These are phyloP conservation scores for Drosophila gunungcola DNA, from an alignment of 1,140 invertebrate genomes.

Conservation along the genomic window DNA sequence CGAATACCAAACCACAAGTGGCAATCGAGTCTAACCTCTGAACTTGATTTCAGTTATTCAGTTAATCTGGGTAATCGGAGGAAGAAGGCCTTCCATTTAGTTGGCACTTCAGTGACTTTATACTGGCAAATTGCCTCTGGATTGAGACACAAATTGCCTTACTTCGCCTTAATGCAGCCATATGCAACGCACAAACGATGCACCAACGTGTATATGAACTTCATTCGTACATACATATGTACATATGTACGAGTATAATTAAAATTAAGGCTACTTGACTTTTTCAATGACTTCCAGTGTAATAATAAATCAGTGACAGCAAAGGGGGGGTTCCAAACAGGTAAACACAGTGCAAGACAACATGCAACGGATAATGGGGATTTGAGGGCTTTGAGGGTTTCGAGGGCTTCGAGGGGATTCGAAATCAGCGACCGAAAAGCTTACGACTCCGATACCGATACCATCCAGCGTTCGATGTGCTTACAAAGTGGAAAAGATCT, in stretches of 20 bases:
- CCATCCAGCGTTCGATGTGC: constrained; percentile 19
- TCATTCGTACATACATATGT: neutral
- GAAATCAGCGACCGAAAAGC: constrained; percentile 54
- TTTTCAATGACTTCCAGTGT: constrained; percentile 80
- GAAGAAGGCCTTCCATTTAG: constrained; percentile 24
- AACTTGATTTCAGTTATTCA: constrained; percentile 28
- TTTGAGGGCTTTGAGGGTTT: constrained; percentile 6
- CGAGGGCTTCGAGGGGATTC: constrained; percentile 9
- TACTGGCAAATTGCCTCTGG: constrained; percentile 17
- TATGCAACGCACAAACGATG: constrained; percentile 42
- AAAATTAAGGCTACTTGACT: constrained; percentile 78
- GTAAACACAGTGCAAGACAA: constrained; percentile 44
- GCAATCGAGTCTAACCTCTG: constrained; percentile 21
- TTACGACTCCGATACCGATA: constrained; percentile 22
- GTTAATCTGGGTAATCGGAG: constrained; percentile 26
- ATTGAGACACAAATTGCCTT: constrained; percentile 37
- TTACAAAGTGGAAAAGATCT: constrained; percentile 53
- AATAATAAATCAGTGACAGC: constrained; percentile 67
- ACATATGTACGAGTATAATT: constrained; percentile 36
- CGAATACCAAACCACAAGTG: constrained; percentile 2
- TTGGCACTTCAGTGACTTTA: neutral
- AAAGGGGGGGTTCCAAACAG: constrained; percentile 14
- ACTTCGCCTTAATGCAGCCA: constrained; percentile 26
- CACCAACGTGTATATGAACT: constrained; percentile 3
- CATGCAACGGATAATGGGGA: constrained; percentile 27